A percentile compares a stretch with the other conserved stretches of the same genome.
Evolutionary conservation across 2,797 vertebrate species (phyloP).

Genomic region (Pachyuromys duprasi): DNA sequence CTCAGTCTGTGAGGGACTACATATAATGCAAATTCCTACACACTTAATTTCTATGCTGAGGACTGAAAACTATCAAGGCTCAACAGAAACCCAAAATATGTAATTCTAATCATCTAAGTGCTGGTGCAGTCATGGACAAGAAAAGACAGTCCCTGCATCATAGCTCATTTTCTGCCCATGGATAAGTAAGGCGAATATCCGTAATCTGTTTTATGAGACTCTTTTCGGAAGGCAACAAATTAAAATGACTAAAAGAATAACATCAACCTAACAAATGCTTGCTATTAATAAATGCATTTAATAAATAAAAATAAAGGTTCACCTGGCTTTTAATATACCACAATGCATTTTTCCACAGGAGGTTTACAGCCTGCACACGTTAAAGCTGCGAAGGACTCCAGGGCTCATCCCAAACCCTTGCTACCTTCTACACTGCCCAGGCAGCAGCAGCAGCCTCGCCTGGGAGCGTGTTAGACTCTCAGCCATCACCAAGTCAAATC

Average conservation of each 20-base stretch:
- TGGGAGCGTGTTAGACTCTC: neutral
- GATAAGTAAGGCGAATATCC: constrained; percentile 25
- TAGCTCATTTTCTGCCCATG: constrained; percentile 24
- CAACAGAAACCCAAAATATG: constrained; percentile 36
- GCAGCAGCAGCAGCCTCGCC: neutral
- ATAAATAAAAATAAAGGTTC: constrained; percentile 15
- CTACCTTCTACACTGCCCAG: neutral
- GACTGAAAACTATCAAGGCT: constrained; percentile 53
- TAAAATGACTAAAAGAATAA: constrained; percentile 57
- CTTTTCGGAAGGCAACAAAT: constrained; percentile 42
- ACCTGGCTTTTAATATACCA: constrained; percentile 6
- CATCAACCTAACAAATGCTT: constrained; percentile 42
- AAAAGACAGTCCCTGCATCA: neutral
- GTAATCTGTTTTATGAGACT: constrained; percentile 6
- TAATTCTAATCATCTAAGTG: constrained; percentile 36
- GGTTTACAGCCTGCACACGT: neutral
- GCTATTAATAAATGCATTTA: constrained; percentile 40
- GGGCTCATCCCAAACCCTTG: neutral
- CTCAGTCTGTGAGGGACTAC: constrained; percentile 56
- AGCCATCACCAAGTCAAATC: neutral
- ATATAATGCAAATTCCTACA: constrained; percentile 39
- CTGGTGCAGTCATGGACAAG: neutral
- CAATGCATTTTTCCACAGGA: neutral
- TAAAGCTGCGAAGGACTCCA: neutral
- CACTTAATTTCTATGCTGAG: constrained; percentile 41